phyloP scores from a whole-genome alignment of 2,888 invertebrate species.

The Slavum lentiscoides region DNA sequence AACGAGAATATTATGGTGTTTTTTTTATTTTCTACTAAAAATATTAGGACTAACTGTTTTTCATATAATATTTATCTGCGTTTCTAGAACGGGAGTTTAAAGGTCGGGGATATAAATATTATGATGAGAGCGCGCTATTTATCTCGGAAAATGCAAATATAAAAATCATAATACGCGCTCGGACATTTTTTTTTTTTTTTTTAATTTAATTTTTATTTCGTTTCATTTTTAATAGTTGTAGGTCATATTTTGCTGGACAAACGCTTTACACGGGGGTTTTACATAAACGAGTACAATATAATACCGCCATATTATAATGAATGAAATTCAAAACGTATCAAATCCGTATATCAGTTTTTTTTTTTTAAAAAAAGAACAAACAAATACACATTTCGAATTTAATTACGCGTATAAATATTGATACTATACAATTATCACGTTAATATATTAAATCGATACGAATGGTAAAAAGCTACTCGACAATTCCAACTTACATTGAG shows the following conservation, averaged over 20 bases:
- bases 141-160: conserved; percentile 10
- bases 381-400: too few relatives aligned
- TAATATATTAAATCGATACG: too few relatives aligned
- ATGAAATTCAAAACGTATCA: too few relatives aligned
- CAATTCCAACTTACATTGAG: too few relatives aligned
- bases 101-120: conserved; percentile 20
- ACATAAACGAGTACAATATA: too few relatives aligned
- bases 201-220: background rate
- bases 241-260: background rate
- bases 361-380: too few relatives aligned
- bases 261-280: background rate
- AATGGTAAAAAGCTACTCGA: too few relatives aligned
- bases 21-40: background rate
- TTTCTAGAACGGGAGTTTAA: conserved; percentile 20
- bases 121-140: background rate
- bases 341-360: too few relatives aligned
- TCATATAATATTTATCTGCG: conserved; percentile 1
- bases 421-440: too few relatives aligned
- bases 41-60: background rate
- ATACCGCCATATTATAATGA: too few relatives aligned
- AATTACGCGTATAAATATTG: too few relatives aligned
- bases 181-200: background rate
- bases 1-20: background rate
- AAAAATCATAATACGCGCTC: background rate
- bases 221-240: background rate